phyloP scores from a whole-genome alignment of 2,888 invertebrate species.

The Folsomia manolachei region DNA sequence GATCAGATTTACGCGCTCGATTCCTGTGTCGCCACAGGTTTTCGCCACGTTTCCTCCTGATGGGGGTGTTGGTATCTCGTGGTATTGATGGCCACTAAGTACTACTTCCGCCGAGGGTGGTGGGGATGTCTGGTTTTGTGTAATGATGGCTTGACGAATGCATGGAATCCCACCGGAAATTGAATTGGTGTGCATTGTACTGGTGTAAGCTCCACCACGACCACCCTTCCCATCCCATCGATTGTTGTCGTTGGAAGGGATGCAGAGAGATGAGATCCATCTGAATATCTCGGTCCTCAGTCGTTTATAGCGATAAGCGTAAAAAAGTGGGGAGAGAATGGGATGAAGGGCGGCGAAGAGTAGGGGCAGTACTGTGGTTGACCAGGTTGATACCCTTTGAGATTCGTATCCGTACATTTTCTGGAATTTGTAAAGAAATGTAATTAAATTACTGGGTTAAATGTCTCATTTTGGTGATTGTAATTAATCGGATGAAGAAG shows the following conservation, averaged over 20 bases:
- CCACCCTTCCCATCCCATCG: neutral
- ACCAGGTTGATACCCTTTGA: neutral
- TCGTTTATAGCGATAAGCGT: constrained; percentile 46
- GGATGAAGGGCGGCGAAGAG: constrained; percentile 40
- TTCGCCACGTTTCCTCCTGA: neutral
- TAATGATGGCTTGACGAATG: constrained; percentile 13
- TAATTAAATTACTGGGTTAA: too few relatives aligned
- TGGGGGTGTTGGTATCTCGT: neutral
- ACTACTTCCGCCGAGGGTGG: neutral
- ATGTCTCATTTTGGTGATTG: neutral
- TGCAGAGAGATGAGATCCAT: constrained; percentile 12
- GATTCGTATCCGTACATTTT: neutral
- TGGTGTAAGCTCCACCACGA: neutral
- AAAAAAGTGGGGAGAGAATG: constrained; percentile 41
- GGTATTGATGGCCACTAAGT: too few relatives aligned
- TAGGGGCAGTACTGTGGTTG: constrained; percentile 21
- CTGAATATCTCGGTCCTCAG: constrained; percentile 23
- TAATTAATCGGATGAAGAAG: too few relatives aligned
- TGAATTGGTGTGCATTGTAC: neutral
- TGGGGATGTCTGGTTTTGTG: neutral
- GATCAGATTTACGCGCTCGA: neutral
- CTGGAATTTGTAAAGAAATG: neutral
- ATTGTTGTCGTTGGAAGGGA: neutral
- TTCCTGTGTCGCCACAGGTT: too few relatives aligned
- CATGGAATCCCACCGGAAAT: neutral